Conservation (phyloP, 2,113 vertebrate species). For the Cynocephalus volans region DNA sequence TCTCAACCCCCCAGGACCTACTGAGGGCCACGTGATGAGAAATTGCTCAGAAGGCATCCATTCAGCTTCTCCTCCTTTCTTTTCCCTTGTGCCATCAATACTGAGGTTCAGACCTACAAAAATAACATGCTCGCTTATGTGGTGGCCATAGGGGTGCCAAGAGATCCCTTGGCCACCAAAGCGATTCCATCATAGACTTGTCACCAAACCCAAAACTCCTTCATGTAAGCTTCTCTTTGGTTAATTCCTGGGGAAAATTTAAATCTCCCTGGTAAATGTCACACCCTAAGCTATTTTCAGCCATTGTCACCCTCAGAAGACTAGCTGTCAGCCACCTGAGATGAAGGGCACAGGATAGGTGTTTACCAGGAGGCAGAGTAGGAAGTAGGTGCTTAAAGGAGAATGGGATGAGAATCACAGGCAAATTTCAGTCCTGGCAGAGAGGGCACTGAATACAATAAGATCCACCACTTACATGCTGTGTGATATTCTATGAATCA, state of each 20-base stretch:
- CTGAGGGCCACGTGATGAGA: not conserved
- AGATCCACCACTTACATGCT: not conserved
- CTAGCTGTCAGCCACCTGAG: not conserved
- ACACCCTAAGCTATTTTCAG: not conserved
- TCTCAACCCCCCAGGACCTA: not conserved
- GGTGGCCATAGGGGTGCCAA: not conserved
- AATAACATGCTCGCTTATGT: not conserved
- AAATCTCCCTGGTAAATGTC: not conserved
- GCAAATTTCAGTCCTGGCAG: not conserved
- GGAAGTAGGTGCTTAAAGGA: not conserved
- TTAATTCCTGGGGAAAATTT: not conserved
- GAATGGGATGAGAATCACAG: not conserved
- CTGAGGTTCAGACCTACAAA: not conserved
- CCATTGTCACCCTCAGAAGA: not conserved
- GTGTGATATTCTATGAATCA: accelerated
- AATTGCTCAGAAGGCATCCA: not conserved
- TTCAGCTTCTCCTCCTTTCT: not conserved
- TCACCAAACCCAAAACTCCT: not conserved
- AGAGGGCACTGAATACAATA: not conserved
- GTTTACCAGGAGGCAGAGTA: not conserved
- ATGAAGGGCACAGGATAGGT: not conserved
- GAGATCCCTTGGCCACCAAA: not conserved
- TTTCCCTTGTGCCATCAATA: not conserved
- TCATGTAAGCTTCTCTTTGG: not conserved
- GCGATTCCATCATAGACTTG: not conserved